Evolutionary conservation across 2,888 invertebrate species (phyloP).

Genomic region (Habrosyne pyritoides): DNA sequence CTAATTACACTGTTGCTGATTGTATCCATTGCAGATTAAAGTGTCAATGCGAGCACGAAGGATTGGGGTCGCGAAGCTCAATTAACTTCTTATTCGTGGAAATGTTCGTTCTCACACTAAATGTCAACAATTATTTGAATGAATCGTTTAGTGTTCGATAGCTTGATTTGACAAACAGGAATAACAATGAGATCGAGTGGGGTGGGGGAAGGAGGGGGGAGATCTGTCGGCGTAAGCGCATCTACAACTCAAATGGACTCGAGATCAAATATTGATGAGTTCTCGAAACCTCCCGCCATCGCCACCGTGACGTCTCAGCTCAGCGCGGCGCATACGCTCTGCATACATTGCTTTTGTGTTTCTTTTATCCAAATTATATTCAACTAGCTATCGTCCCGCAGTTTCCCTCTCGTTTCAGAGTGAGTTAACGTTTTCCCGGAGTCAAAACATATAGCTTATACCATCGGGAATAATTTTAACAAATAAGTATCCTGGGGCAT

Average conservation of each 20-base stretch:
- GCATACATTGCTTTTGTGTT: conserved; percentile 38
- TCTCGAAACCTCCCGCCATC: conserved; percentile 45
- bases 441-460: no score
- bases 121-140: not conserved
- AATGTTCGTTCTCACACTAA: not conserved
- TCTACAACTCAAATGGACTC: conserved; percentile 58
- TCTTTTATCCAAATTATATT: conserved; percentile 33
- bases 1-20: no score
- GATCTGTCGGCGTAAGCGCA: conserved; percentile 35
- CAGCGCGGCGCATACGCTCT: conserved; percentile 40
- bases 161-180: conserved; percentile 38
- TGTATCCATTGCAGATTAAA: not conserved
- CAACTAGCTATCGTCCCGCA: not conserved
- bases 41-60: not conserved
- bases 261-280: conserved; percentile 68
- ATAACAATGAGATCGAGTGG: conserved; percentile 37
- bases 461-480: no score
- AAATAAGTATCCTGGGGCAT: no score
- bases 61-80: not conserved
- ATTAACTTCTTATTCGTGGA: not conserved
- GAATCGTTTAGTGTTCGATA: not conserved
- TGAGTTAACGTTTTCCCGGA: no score
- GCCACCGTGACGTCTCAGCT: conserved; percentile 22
- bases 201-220: conserved; percentile 18
- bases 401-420: not conserved